A percentile compares a stretch with the other conserved stretches of the same genome.
Evolutionary conservation across 2,113 vertebrate species (phyloP).

Genomic region (Jacana jacana): DNA sequence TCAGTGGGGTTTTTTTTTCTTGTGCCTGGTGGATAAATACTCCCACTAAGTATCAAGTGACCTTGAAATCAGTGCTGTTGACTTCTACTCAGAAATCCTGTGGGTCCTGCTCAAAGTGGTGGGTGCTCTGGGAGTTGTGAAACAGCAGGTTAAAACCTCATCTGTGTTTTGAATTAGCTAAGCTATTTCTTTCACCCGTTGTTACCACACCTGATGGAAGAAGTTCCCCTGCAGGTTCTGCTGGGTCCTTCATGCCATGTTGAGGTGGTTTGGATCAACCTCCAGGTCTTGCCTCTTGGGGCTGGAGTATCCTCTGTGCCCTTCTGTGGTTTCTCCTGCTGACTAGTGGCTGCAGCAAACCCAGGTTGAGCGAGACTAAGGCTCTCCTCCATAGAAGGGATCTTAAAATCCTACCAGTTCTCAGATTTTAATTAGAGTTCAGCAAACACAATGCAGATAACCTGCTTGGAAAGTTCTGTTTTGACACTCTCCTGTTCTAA

Average conservation of each 20-base stretch:
- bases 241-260: fast-evolving
- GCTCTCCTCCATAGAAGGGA: not conserved
- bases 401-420: not conserved
- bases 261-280: not conserved
- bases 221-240: not conserved
- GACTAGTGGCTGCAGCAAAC: not conserved
- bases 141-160: not conserved
- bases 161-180: not conserved
- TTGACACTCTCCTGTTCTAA: not conserved
- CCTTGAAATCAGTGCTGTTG: not conserved
- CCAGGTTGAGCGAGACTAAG: not conserved
- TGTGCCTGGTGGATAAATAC: not conserved
- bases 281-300: not conserved
- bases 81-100: not conserved
- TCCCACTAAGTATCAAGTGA: not conserved
- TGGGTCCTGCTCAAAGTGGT: not conserved
- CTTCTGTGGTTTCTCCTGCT: not conserved
- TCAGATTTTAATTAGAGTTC: not conserved
- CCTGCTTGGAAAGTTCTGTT: not conserved
- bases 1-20: not conserved
- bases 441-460: not conserved
- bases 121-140: not conserved
- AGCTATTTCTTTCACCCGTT: not conserved
- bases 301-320: not conserved
- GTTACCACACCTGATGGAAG: not conserved